Evolutionary conservation across 2,113 vertebrate genomes (phyloP), one percentile per base, ranked within the genome.

Genomic region (Bagarius yarrelli): DNA sequence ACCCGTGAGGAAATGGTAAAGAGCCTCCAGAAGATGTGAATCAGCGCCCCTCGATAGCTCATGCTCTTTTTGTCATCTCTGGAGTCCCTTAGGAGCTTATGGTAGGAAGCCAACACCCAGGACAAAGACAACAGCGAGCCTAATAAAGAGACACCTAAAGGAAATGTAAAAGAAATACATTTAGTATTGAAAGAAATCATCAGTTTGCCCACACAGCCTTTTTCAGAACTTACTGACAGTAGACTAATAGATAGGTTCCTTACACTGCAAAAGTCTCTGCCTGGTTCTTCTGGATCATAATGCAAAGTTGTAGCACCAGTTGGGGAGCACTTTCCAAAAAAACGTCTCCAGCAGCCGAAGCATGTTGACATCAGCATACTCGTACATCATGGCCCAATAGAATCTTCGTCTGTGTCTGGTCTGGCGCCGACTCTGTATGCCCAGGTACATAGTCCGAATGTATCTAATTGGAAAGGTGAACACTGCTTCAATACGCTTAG

Each of bases 301-400:
- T 98, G 94, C 95, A 98, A 92, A 99, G 96, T 94, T 99, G 97
- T 94, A 99, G 96, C 93, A 99, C 97, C 95, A 99, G 95, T 95
- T 99, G 98, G 75, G 98, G 97, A 34, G 97, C 97, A 40, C 96
- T 97, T 94, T 98, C 97, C 63, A 99, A 94, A n/a, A n/a, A 93
- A 99, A 99, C 0, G 97, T 98, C 91, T 98, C 98, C 86, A 99
- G 93, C 93, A 98, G 95, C 84, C 98, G 96, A 91, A 99, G 91
- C 96, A 99, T 98, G 94, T 97, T 99, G 82, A 98, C 96, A 60
- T 99, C 98, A 23, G 98, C 98, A 88, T 98, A 99, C 92, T 99
- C 97, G 8, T 98, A 99, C 96, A 98, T 98, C 97, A 99, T 98
- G 92, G 97, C 98, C 98, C 97, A 99, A 94, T 99, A 98, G 94